These are phyloP conservation scores for Pristionchus arcanus DNA, from an alignment of 2,888 invertebrate genomes.

Conservation along the genomic window DNA sequence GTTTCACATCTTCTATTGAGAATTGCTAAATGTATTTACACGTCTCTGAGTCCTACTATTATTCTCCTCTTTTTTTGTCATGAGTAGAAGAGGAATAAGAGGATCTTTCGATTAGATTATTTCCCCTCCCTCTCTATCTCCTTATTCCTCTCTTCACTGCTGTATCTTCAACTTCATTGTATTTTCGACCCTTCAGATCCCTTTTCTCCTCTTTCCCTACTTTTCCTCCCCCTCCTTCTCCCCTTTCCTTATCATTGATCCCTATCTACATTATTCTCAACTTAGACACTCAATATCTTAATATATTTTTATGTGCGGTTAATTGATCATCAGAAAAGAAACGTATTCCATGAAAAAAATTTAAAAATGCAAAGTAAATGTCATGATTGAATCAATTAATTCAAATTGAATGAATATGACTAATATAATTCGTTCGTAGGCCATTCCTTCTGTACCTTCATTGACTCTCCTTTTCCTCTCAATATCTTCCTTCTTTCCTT, in stretches of 20 bases:
- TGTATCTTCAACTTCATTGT: conserved; percentile 10
- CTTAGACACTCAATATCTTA: not conserved
- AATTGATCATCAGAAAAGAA: not conserved
- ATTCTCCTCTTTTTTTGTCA: conserved; percentile 32
- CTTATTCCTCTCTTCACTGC: not conserved
- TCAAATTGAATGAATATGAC: not conserved
- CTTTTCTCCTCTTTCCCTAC: not conserved
- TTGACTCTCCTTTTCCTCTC: not conserved
- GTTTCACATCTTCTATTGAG: not conserved
- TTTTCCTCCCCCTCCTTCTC: not conserved
- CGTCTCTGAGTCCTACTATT: conserved; percentile 2
- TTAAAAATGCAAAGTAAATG: not conserved
- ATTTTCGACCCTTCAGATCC: not conserved
- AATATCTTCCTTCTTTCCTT: not conserved
- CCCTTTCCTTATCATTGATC: not conserved
- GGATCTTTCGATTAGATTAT: conserved; percentile 33
- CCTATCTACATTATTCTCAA: not conserved
- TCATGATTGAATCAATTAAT: not conserved
- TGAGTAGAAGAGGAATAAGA: conserved; percentile 13
- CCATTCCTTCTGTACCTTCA: not conserved
- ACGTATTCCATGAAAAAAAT: too few relatives aligned
- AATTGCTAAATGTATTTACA: not conserved
- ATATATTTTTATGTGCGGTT: not conserved
- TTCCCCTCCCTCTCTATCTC: conserved; percentile 22
- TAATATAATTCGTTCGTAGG: not conserved